Evolutionary conservation across 1,140 invertebrate species (phyloP).

Genomic region (Ephestia elutella): DNA sequence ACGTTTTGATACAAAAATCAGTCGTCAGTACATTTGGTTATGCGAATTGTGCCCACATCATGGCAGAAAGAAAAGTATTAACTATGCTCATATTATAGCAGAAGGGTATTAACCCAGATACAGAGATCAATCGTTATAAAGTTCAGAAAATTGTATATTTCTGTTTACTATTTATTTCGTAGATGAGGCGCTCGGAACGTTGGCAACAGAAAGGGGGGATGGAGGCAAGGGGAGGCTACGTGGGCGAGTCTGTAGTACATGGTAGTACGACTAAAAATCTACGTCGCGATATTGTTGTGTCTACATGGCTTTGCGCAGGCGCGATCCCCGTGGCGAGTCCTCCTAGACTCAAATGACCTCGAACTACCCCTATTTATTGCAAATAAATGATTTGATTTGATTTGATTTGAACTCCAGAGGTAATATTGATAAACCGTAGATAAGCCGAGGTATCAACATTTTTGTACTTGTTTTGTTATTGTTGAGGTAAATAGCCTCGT

Average conservation of each 20-base stretch:
- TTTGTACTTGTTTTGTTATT: background rate
- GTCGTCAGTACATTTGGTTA: too few species aligned
- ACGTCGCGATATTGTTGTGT: constrained; percentile 61
- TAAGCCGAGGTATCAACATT: background rate
- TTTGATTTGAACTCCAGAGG: constrained; percentile 39
- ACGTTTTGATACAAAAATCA: too few species aligned
- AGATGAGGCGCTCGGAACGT: constrained; percentile 23
- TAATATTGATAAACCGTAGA: constrained; percentile 43
- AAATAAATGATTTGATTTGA: too few species aligned
- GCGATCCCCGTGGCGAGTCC: constrained; percentile 27
- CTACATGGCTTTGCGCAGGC: constrained; percentile 56
- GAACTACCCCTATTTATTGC: too few species aligned
- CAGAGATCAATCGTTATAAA: too few species aligned
- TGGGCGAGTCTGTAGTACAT: constrained; percentile 72
- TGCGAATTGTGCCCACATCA: too few species aligned
- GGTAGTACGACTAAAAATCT: constrained; percentile 57
- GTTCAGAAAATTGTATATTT: too few species aligned
- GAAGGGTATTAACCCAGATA: too few species aligned
- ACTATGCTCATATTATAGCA: too few species aligned
- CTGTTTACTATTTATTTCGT: background rate
- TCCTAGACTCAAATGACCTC: constrained; percentile 45
- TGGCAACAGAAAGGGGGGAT: constrained; percentile 39
- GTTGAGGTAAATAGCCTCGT: background rate
- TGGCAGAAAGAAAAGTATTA: too few species aligned
- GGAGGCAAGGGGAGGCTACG: constrained; percentile 35